Percentiles rank a stretch among this genome's conserved stretches.
phyloP scores from a whole-genome alignment of 1,140 invertebrate genomes.

The Atta texana region DNA sequence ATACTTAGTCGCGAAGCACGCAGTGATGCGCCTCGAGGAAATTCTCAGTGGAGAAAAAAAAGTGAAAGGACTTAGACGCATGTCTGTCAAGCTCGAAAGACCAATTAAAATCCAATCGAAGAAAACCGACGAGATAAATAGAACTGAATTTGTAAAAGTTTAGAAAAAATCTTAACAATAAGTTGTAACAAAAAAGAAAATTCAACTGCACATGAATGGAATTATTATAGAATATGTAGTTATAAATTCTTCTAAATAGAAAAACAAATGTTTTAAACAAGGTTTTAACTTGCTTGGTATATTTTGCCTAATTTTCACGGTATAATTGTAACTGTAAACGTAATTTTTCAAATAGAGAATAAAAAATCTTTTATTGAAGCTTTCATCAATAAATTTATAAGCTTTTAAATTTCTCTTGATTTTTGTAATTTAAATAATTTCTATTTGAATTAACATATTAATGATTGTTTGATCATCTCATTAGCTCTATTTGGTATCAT shows the following conservation, averaged over 20 bases:
- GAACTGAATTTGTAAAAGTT: background rate
- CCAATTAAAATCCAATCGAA: slow-evolving; percentile 6
- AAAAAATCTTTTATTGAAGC: background rate
- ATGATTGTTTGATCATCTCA: background rate
- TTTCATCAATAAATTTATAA: background rate
- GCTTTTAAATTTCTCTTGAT: background rate
- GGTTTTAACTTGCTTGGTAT: background rate
- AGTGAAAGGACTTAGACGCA: slow-evolving; percentile 3
- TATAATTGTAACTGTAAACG: background rate
- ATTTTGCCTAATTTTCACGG: background rate
- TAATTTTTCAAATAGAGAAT: background rate
- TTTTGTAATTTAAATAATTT: background rate
- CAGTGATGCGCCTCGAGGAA: slow-evolving; percentile 49
- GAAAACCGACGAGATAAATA: slow-evolving; percentile 3
- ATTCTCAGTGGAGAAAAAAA: slow-evolving; percentile 19
- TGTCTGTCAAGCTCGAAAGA: background rate
- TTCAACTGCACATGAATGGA: background rate
- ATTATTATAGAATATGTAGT: background rate
- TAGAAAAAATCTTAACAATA: background rate
- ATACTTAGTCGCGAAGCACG: slow-evolving; percentile 32
- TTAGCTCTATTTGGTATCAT: background rate
- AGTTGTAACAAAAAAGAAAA: background rate
- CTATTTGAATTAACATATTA: slow-evolving; percentile 1
- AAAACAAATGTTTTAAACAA: no score
- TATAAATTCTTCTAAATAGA: background rate